Base-by-base conservation (phyloP, 1,140 invertebrate genomes). In the Micrasema minimum region DNA sequence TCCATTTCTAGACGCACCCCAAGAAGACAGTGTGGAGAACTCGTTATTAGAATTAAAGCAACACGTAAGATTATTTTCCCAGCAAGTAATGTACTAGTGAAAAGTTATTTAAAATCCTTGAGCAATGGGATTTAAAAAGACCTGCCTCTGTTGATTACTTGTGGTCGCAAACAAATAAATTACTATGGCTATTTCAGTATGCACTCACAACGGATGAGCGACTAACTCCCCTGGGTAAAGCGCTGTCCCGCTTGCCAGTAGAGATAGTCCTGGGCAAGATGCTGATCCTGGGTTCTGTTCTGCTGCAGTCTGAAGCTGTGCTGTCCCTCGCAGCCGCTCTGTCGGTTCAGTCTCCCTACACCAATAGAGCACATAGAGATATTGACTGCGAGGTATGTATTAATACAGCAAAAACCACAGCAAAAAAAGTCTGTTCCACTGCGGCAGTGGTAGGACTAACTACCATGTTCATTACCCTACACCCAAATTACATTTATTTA, bases 231-330 rank as follows among this genome's bases (percentile, higher is more conserved):
- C 88, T 99, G 66, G 98, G 98, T 14, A 89, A 91, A 80, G 91
- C 96, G 65, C 82, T 99, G 41, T 88, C 96, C 12, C 90, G 91
- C 77, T 81, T 99, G 14, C 98, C 98, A 4, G 95, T 99, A 11
- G 97, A 99, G 80, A 92, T 99, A 51, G 89, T 91, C 0, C 90
- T 99, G 72, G 97, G 97, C 1, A 99, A 99, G 86, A 98, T 99
- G 90, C 84, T 99, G 14, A 93, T 99, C 12, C 91, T 96, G 85
- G 96, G 95, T 6, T 93, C 92, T 20, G 88, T 97, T 26, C 96
- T 98, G 57, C 88, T 94, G 62, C 92, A 94, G 79, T 87, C 95
- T n/a, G 95, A 99, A 77, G 91, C 96, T n/a, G 89, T 96, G 10
- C 82, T 99, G 9, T 95, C 95, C 0, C 81, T 99, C 10, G 94